Evolutionary conservation across 1,140 invertebrate species (phyloP).

Genomic region (Globodera ellingtonae): DNA sequence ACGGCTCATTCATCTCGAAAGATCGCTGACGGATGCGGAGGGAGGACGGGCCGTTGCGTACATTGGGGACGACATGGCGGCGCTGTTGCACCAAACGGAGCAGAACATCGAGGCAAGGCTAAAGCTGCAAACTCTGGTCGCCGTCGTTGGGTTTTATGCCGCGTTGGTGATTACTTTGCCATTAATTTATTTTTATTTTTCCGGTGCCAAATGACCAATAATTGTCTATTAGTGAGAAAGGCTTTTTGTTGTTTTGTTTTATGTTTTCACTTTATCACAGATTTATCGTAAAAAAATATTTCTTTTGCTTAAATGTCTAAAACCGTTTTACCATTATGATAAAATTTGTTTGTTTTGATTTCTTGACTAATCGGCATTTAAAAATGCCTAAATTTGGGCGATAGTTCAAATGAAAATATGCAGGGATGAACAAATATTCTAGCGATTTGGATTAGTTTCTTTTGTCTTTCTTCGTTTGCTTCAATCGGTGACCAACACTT

Average conservation of each 20-base stretch:
- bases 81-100: conserved; percentile 48
- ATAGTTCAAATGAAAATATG: no score
- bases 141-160: conserved; percentile 21
- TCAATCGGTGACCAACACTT: conserved; percentile 46
- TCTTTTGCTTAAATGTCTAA: not conserved
- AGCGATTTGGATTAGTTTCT: no score
- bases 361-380: no score
- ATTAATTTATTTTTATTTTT: conserved; percentile 22
- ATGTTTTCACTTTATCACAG: not conserved
- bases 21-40: conserved; percentile 23
- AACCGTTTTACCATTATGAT: no score
- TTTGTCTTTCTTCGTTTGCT: not conserved
- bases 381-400: no score
- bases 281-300: not conserved
- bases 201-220: not conserved
- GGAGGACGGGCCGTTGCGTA: conserved; percentile 47
- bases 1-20: conserved; percentile 45
- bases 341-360: no score
- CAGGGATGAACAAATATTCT: no score
- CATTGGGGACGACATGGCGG: conserved; percentile 54
- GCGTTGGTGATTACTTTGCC: conserved; percentile 12
- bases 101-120: conserved; percentile 55
- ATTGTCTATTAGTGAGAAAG: not conserved
- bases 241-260: not conserved
- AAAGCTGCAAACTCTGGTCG: conserved; percentile 51